Percentiles rank a stretch among this genome's conserved stretches.
These are phyloP conservation scores for human DNA, from an alignment of 2,113 vertebrate genomes.

Conservation along the genomic window GRCh38 chr5:168561001-168561500, in stretches of 20 bases:
- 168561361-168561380: neutral
- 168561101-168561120: neutral
- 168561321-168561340: neutral
- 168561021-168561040: slow-evolving; percentile 89
- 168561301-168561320: neutral
- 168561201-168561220: neutral
- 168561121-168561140: neutral
- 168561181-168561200: neutral
- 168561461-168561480: slow-evolving; percentile 90
- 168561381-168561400: slow-evolving; percentile 86
- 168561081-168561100: neutral
- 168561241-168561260: neutral
- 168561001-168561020: slow-evolving; percentile 50
- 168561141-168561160: neutral
- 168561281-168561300: neutral
- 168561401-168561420: slow-evolving; percentile 89
- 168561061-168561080: neutral
- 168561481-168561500: slow-evolving; percentile 89
- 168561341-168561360: neutral
- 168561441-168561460: slow-evolving; percentile 89
- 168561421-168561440: slow-evolving; percentile 91
- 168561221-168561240: neutral
- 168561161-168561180: neutral
- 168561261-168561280: neutral
- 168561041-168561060: slow-evolving; percentile 83